Conservation (phyloP, 1,140 invertebrate species). For the Drosophila orena region DNA sequence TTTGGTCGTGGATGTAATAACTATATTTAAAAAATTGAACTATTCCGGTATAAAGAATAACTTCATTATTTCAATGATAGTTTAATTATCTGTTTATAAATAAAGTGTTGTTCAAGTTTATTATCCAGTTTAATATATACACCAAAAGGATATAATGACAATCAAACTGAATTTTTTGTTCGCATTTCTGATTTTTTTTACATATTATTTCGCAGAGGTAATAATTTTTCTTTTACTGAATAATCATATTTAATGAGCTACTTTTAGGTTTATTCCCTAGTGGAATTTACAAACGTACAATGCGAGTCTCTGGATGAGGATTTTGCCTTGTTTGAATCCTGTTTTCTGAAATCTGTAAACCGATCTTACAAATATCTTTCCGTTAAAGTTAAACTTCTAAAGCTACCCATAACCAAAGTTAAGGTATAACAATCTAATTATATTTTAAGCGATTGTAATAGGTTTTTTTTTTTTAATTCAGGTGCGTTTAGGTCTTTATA, state of each 20-base stretch:
- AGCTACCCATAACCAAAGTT: slow-evolving; percentile 1
- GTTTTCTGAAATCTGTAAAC: slow-evolving; percentile 5
- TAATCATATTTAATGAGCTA: too few species aligned
- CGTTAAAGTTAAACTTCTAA: background rate
- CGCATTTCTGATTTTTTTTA: background rate
- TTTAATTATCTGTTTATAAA: background rate
- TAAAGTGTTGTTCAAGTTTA: background rate
- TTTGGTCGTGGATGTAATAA: too few species aligned
- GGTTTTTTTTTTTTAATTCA: background rate
- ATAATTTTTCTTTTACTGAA: background rate
- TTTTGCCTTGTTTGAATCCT: background rate
- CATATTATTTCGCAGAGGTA: background rate
- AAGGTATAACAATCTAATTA: background rate
- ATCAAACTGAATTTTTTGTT: too few species aligned
- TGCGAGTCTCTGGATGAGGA: slow-evolving; percentile 6
- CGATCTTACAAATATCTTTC: slow-evolving; percentile 9
- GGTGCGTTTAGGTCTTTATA: background rate
- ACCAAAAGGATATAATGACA: background rate
- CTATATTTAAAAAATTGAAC: too few species aligned
- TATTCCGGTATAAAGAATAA: background rate
- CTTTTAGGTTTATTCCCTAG: background rate
- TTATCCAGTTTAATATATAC: background rate
- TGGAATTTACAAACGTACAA: slow-evolving; percentile 7
- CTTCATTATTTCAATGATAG: background rate
- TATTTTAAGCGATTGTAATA: background rate